These are phyloP conservation scores for Poeciliopsis occidentalis DNA, from an alignment of 2,113 vertebrate species.

Conservation along the genomic window DNA sequence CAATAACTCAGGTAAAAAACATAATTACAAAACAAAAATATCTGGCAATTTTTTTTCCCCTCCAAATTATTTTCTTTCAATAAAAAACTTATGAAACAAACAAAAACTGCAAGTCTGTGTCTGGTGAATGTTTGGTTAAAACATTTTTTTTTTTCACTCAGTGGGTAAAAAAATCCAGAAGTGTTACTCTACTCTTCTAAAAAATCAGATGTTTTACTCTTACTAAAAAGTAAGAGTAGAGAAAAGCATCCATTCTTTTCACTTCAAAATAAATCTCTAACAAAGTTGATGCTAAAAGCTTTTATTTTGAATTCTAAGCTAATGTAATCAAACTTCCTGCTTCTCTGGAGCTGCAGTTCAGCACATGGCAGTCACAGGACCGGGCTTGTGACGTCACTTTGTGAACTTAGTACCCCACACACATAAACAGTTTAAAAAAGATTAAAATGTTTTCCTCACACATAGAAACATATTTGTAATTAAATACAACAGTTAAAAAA, in stretches of 20 bases:
- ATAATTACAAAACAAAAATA: too few species aligned
- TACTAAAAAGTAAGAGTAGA: too few species aligned
- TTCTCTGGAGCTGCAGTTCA: background rate
- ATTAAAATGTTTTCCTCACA: background rate
- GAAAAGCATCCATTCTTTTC: background rate
- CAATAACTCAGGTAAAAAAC: too few species aligned
- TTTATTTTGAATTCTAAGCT: conserved; percentile 45
- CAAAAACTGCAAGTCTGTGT: too few species aligned
- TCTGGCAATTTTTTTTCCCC: too few species aligned
- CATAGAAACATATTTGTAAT: background rate
- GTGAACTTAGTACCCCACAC: background rate
- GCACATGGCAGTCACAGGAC: conserved; percentile 18
- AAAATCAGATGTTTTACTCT: too few species aligned
- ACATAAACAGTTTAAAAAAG: background rate
- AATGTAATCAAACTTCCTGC: background rate
- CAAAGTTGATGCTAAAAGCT: background rate
- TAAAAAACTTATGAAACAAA: too few species aligned
- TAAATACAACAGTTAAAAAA: background rate
- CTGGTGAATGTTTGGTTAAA: too few species aligned
- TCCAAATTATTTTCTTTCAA: too few species aligned
- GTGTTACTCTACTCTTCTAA: too few species aligned
- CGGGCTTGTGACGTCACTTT: background rate
- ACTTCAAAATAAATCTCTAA: background rate
- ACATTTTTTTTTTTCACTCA: too few species aligned
- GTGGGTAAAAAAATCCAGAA: too few species aligned